Evolutionary conservation across 2,113 vertebrate genomes (phyloP).

Genomic region (Erythrocebus patas): DNA sequence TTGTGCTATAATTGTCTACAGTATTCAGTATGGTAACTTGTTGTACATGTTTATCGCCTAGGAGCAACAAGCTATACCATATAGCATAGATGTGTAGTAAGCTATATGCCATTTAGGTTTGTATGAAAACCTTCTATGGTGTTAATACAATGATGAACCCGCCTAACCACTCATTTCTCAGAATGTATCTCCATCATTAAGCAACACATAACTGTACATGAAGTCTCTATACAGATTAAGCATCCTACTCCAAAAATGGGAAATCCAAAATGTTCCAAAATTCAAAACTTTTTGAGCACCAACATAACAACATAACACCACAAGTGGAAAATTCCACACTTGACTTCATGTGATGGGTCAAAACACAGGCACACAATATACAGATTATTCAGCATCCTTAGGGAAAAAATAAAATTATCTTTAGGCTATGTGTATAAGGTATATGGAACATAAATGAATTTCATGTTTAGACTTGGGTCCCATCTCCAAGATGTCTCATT

Average conservation of each 20-base stretch:
- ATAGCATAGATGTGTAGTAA: neutral
- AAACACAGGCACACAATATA: neutral
- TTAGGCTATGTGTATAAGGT: neutral
- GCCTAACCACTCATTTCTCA: neutral
- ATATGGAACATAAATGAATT: neutral
- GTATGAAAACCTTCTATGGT: neutral
- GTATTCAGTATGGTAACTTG: neutral
- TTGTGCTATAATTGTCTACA: neutral
- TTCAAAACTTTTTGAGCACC: neutral
- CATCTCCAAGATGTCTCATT: neutral
- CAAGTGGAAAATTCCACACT: neutral
- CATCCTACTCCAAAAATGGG: neutral
- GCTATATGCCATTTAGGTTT: neutral
- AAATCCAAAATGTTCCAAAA: neutral
- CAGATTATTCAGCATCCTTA: neutral
- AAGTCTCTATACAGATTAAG: neutral
- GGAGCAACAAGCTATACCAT: neutral
- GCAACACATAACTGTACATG: neutral
- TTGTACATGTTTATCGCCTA: neutral
- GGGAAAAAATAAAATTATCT: neutral
- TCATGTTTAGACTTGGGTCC: neutral
- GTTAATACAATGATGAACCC: neutral
- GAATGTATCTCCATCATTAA: neutral
- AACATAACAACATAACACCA: neutral
- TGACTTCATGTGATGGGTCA: neutral